These are phyloP conservation scores for Hemitrygon akajei DNA, from an alignment of 2,797 vertebrate genomes.

Conservation along the genomic window DNA sequence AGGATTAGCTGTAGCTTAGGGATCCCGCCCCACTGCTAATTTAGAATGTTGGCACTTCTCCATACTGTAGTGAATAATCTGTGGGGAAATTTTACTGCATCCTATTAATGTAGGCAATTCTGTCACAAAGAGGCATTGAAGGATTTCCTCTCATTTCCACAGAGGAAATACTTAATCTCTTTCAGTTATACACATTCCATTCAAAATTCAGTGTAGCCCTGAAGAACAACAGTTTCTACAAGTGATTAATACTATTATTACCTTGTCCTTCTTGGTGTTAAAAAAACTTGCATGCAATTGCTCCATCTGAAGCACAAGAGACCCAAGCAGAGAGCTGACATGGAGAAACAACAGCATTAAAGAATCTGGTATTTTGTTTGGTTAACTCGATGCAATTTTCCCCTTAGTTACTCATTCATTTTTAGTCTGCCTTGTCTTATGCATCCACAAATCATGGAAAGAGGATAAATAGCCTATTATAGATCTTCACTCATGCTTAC, in stretches of 20 bases:
- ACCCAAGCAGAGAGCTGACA: neutral
- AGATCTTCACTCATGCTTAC: neutral
- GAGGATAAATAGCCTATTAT: neutral
- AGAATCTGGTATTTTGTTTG: neutral
- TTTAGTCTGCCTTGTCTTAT: neutral
- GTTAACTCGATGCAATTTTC: neutral
- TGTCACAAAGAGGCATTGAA: constrained; percentile 28
- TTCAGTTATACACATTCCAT: constrained; percentile 7
- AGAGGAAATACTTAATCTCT: constrained; percentile 30
- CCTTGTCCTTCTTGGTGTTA: constrained; percentile 14
- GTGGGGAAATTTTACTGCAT: constrained; percentile 15
- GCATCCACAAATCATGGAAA: neutral
- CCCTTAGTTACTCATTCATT: neutral
- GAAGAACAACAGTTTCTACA: neutral
- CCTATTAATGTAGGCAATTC: constrained; percentile 16
- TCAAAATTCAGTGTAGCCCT: neutral
- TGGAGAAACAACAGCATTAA: neutral
- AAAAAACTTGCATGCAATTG: constrained; percentile 1
- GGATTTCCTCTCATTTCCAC: constrained; percentile 28
- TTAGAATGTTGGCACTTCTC: neutral
- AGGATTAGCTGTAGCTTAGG: neutral
- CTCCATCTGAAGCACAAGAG: neutral
- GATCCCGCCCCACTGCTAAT: neutral
- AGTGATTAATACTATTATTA: constrained; percentile 33
- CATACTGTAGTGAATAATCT: constrained; percentile 7